Conservation (phyloP, 1,140 invertebrate genomes). For the Pemphigus obesinymphae region DNA sequence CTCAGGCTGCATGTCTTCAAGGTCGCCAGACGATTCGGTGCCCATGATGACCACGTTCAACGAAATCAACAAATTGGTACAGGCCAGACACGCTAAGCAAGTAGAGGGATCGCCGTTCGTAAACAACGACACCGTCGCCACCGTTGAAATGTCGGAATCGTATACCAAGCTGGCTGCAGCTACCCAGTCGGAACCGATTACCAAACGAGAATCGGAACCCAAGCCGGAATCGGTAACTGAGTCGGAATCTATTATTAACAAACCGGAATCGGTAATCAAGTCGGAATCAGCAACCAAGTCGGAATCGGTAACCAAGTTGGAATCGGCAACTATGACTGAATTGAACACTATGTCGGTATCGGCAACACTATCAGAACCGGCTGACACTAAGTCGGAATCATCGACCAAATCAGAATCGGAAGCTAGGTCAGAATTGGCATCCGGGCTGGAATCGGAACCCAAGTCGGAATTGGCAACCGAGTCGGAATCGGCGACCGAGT, state of each 20-base stretch:
- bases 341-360: neutral
- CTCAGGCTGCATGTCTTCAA: conserved; percentile 53
- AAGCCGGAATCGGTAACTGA: neutral
- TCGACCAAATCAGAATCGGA: neutral
- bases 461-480: neutral
- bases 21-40: conserved; percentile 55
- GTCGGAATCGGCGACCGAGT: neutral
- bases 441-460: neutral
- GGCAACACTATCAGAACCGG: no score
- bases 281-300: neutral
- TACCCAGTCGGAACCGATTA: neutral
- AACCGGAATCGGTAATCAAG: neutral
- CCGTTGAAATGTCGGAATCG: neutral
- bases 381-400: neutral
- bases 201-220: neutral
- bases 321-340: neutral
- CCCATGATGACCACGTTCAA: conserved; percentile 79
- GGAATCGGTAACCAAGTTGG: neutral
- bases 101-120: neutral
- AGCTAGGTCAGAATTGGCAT: neutral
- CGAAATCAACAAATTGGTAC: conserved; percentile 78
- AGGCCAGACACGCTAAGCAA: conserved; percentile 53
- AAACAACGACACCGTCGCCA: neutral
- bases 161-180: no score
- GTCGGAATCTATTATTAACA: no score